Evolutionary conservation across 2,888 invertebrate species (phyloP).

Genomic region (Altica lythri): DNA sequence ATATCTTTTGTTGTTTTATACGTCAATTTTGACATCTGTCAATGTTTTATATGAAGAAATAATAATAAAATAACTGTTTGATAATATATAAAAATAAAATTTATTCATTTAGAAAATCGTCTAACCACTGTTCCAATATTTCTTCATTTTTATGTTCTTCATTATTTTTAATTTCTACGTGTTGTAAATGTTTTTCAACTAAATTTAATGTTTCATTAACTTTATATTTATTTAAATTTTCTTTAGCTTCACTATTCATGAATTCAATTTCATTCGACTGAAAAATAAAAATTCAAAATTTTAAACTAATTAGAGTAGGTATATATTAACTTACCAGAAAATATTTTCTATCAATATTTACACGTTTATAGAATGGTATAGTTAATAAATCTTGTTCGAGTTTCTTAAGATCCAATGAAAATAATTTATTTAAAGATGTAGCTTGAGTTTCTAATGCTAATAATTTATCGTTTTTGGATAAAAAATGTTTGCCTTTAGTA

Average conservation of each 20-base stretch:
- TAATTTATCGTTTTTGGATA: slow-evolving; percentile 32
- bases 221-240: slow-evolving; percentile 9
- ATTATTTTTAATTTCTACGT: not conserved
- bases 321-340: slow-evolving; percentile 29
- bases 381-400: slow-evolving; percentile 32
- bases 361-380: slow-evolving; percentile 34
- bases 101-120: slow-evolving; percentile 20
- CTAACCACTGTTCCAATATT: slow-evolving; percentile 20
- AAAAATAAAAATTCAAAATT: slow-evolving; percentile 2
- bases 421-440: slow-evolving; percentile 21
- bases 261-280: slow-evolving; percentile 5
- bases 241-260: slow-evolving; percentile 11
- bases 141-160: slow-evolving; percentile 11
- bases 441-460: slow-evolving; percentile 25
- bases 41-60: too few species aligned
- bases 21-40: too few species aligned
- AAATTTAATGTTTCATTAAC: not conserved
- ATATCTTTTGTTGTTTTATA: too few species aligned
- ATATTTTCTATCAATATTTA: slow-evolving; percentile 29
- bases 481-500: slow-evolving; percentile 33
- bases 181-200: too few species aligned
- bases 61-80: too few species aligned
- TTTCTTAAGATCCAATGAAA: slow-evolving; percentile 33
- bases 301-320: not conserved
- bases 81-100: slow-evolving; percentile 1